A percentile compares a stretch with the other conserved stretches of the same genome.
These are phyloP conservation scores for Sphaeramia orbicularis DNA, from an alignment of 2,797 vertebrate species.

Conservation along the genomic window DNA sequence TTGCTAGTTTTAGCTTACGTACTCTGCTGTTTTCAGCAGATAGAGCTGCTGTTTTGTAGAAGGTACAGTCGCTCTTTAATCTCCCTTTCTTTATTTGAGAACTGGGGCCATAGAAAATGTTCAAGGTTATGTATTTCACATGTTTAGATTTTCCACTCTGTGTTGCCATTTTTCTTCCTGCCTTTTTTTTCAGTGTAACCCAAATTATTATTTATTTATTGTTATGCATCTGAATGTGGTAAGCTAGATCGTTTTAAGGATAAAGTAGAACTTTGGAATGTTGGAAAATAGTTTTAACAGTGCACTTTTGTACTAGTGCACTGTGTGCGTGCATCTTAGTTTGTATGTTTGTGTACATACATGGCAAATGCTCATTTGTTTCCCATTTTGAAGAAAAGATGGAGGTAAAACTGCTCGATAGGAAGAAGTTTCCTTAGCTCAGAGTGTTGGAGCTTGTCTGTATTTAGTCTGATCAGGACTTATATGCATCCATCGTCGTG, in stretches of 20 bases:
- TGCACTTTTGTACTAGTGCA: constrained; percentile 66
- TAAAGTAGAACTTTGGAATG: constrained; percentile 73
- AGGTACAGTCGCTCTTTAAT: constrained; percentile 27
- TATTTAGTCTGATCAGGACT: constrained; percentile 56
- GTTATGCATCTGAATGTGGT: constrained; percentile 81
- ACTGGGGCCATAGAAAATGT: constrained; percentile 36
- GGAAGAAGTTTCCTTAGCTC: constrained; percentile 41
- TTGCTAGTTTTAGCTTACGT: constrained; percentile 27
- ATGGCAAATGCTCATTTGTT: constrained; percentile 51
- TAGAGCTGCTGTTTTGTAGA: constrained; percentile 38
- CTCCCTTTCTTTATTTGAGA: constrained; percentile 20
- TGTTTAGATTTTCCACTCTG: constrained; percentile 32
- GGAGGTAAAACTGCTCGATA: constrained; percentile 47
- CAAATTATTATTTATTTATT: constrained; percentile 77
- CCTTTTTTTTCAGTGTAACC: constrained; percentile 64
- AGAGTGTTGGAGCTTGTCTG: constrained; percentile 38
- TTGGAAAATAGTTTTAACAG: constrained; percentile 56
- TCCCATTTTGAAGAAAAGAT: constrained; percentile 43
- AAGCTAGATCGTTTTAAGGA: constrained; percentile 66
- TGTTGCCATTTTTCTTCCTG: constrained; percentile 66
- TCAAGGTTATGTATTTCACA: constrained; percentile 36
- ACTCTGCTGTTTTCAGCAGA: constrained; percentile 39
- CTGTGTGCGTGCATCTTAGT: constrained; percentile 35
- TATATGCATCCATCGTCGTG: constrained; percentile 58
- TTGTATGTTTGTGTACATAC: constrained; percentile 55